These are phyloP conservation scores for Ostrea edulis DNA, from an alignment of 1,140 invertebrate genomes.

Conservation along the genomic window DNA sequence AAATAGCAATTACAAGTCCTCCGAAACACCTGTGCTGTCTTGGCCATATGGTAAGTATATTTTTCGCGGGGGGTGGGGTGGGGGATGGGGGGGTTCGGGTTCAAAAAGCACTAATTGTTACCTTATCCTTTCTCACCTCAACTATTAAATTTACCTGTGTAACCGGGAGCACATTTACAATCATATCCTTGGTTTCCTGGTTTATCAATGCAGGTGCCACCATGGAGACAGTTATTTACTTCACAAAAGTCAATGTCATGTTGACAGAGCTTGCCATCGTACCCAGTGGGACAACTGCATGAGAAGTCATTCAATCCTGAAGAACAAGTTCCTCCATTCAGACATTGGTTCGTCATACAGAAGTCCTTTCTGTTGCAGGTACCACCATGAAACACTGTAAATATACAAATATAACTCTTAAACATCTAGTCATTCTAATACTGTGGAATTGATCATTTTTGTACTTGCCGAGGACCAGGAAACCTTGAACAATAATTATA, in stretches of 20 bases:
- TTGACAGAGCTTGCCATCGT: conserved; percentile 51
- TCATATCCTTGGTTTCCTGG: conserved; percentile 20
- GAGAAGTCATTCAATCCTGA: conserved; percentile 55
- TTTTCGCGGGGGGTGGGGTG: no score
- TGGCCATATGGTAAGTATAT: no score
- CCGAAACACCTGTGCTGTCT: no score
- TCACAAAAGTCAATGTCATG: conserved; percentile 51
- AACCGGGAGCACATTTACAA: conserved; percentile 44
- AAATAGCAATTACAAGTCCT: no score
- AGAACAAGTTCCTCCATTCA: conserved; percentile 83
- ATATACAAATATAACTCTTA: neutral
- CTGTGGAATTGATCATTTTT: no score
- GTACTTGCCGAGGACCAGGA: no score
- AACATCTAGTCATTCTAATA: no score
- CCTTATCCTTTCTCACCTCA: neutral
- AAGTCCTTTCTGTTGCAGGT: neutral
- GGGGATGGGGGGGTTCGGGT: no score
- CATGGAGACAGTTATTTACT: neutral
- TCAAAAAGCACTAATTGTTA: no score
- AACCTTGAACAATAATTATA: no score
- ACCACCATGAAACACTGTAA: conserved; percentile 44
- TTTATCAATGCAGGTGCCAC: conserved; percentile 45
- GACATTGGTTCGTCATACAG: conserved; percentile 56
- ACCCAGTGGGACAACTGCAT: conserved; percentile 50
- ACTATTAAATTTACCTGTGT: conserved; percentile 42